phyloP scores from a whole-genome alignment of 1,140 invertebrate genomes.

The Musca vetustissima region DNA sequence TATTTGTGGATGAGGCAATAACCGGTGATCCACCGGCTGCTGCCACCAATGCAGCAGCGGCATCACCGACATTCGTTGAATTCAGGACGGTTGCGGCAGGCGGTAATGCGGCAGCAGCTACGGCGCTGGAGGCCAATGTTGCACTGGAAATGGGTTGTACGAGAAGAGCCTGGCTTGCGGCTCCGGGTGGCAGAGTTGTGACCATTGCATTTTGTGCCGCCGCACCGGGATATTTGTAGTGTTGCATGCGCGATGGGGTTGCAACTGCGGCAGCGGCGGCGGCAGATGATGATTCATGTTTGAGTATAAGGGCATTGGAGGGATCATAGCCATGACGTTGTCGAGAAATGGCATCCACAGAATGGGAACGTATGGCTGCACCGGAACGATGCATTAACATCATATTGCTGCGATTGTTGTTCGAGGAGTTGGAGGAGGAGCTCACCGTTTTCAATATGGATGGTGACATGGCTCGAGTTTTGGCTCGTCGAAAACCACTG shows the following conservation, averaged over 20 bases:
- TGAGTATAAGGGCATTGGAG: slow-evolving; percentile 44
- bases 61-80: slow-evolving; percentile 38
- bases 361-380: slow-evolving; percentile 43
- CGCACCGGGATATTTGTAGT: slow-evolving; percentile 39
- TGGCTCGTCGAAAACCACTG: slow-evolving; percentile 38
- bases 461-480: slow-evolving; percentile 30
- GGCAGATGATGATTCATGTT: slow-evolving; percentile 35
- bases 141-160: slow-evolving; percentile 53
- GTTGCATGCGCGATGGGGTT: slow-evolving; percentile 42
- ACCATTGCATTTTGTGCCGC: slow-evolving; percentile 7
- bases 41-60: slow-evolving; percentile 32
- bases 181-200: slow-evolving; percentile 27
- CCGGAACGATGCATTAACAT: slow-evolving; percentile 9
- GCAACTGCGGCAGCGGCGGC: neutral
- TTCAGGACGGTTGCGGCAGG: slow-evolving; percentile 27
- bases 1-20: slow-evolving; percentile 51
- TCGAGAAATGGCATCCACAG: slow-evolving; percentile 48
- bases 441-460: slow-evolving; percentile 16
- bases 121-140: slow-evolving; percentile 35
- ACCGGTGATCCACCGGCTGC: slow-evolving; percentile 41
- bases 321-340: slow-evolving; percentile 48
- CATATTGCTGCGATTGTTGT: neutral
- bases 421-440: neutral
- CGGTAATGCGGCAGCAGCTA: slow-evolving; percentile 29
- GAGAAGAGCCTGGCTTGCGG: slow-evolving; percentile 41